A percentile compares a stretch with the other conserved stretches of the same genome.
Evolutionary conservation across 2,888 invertebrate genomes (phyloP).

Genomic region (Helleia helle): DNA sequence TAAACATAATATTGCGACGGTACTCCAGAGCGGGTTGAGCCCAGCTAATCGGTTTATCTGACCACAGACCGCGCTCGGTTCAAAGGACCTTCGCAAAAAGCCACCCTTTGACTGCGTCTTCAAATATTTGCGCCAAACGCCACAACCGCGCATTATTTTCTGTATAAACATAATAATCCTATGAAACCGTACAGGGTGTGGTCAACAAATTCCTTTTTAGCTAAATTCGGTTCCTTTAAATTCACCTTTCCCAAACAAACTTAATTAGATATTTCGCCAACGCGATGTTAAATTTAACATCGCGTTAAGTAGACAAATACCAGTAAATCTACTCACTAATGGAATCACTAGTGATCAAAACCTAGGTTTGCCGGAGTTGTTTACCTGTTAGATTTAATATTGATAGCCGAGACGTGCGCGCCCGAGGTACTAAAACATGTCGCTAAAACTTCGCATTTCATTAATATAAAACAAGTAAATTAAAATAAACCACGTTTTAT

Average conservation of each 20-base stretch:
- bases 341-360: slow-evolving; percentile 41
- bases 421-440: slow-evolving; percentile 26
- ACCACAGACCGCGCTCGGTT: slow-evolving; percentile 52
- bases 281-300: background rate
- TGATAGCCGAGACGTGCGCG: slow-evolving; percentile 35
- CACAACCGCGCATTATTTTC: slow-evolving; percentile 67
- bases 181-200: slow-evolving; percentile 33
- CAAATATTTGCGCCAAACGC: slow-evolving; percentile 65
- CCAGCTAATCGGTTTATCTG: slow-evolving; percentile 61
- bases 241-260: slow-evolving; percentile 1
- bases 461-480: background rate
- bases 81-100: slow-evolving; percentile 64
- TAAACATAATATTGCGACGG: slow-evolving; percentile 1
- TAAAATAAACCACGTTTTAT: slow-evolving; percentile 21
- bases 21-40: slow-evolving; percentile 16
- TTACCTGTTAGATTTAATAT: slow-evolving; percentile 51
- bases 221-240: slow-evolving; percentile 15
- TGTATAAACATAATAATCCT: slow-evolving; percentile 67
- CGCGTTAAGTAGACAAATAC: slow-evolving; percentile 14
- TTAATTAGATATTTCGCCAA: slow-evolving; percentile 8
- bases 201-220: slow-evolving; percentile 44
- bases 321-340: slow-evolving; percentile 30
- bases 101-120: slow-evolving; percentile 63
- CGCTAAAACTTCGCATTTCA: slow-evolving; percentile 5
- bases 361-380: slow-evolving; percentile 40